Conservation (phyloP, 2,888 invertebrate genomes). For the Neoaliturus tenellus region DNA sequence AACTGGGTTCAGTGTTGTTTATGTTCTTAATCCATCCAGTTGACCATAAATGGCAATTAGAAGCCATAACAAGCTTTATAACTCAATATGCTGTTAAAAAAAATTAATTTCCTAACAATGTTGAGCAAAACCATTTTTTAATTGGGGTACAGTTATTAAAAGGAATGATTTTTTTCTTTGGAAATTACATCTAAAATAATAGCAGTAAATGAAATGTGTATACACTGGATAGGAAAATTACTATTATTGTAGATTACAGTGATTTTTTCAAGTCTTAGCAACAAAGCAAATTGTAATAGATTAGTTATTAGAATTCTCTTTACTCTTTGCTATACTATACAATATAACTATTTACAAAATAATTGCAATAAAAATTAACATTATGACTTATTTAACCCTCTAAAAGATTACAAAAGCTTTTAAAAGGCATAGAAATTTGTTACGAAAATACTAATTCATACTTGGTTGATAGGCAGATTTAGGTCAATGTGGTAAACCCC, state of each 20-base stretch:
- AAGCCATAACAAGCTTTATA: not conserved
- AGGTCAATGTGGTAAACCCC: not conserved
- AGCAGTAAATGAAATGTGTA: not conserved
- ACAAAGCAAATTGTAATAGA: not conserved
- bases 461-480: not conserved
- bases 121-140: no score
- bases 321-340: not conserved
- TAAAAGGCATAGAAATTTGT: conserved; percentile 18
- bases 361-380: not conserved
- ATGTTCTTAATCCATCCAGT: not conserved
- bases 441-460: conserved; percentile 38
- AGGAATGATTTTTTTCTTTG: no score
- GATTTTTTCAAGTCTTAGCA: no score
- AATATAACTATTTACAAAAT: conserved; percentile 8
- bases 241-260: not conserved
- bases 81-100: not conserved
- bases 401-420: conserved; percentile 28
- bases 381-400: not conserved
- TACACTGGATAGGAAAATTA: not conserved
- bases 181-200: not conserved
- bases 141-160: no score
- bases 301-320: not conserved
- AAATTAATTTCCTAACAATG: no score
- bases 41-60: not conserved
- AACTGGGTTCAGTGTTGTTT: not conserved